Percentiles rank a stretch among this genome's conserved stretches.
Evolutionary conservation across 2,888 invertebrate genomes (phyloP).

Genomic region (Temnothorax rugatulus): DNA sequence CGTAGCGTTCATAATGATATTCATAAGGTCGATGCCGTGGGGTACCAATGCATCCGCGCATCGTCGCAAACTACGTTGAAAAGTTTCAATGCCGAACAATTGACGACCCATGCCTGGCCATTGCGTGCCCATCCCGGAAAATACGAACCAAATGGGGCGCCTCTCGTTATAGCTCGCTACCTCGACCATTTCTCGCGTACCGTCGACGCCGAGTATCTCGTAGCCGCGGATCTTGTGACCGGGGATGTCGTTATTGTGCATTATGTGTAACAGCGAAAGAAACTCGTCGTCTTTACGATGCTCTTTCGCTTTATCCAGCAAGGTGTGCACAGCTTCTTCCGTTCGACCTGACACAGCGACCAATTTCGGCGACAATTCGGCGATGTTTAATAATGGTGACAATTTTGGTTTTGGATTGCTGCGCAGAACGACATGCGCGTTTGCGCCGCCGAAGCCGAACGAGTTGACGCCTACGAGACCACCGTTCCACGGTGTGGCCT

Average conservation of each 20-base stretch:
- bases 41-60: conserved; percentile 93
- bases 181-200: conserved; percentile 87
- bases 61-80: conserved; percentile 92
- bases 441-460: conserved; percentile 99
- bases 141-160: conserved; percentile 97
- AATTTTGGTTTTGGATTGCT: conserved; percentile 92
- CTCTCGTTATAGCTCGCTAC: conserved; percentile 86
- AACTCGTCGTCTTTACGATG: conserved; percentile 90
- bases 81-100: conserved; percentile 93
- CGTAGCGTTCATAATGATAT: conserved; percentile 92
- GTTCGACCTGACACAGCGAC: conserved; percentile 95
- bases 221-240: conserved; percentile 95
- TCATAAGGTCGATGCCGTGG: conserved; percentile 94
- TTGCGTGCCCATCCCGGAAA: conserved; percentile 99
- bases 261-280: conserved; percentile 91
- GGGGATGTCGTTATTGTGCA: conserved; percentile 90
- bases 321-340: conserved; percentile 90
- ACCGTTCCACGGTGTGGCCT: conserved; percentile 94
- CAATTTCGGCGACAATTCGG: conserved; percentile 88
- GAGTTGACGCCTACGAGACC: conserved; percentile 98
- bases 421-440: conserved; percentile 95
- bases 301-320: conserved; percentile 89
- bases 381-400: conserved; percentile 87
- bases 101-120: conserved; percentile 98
- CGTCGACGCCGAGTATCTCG: conserved; percentile 89